Conservation (phyloP, 2,113 vertebrate genomes). For the Siphamia tubifer region DNA sequence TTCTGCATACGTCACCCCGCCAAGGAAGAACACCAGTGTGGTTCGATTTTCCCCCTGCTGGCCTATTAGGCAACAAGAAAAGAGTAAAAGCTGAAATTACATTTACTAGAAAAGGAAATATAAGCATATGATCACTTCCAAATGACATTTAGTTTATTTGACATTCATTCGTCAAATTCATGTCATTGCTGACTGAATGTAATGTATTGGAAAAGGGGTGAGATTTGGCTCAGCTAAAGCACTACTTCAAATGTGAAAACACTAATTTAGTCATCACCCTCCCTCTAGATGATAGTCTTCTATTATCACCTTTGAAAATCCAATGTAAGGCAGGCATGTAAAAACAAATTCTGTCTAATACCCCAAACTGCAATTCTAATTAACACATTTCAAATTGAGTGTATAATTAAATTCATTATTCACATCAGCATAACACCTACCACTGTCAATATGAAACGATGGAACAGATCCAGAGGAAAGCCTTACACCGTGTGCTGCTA, state of each 20-base stretch:
- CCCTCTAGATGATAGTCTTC: conserved; percentile 18
- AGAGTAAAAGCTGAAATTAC: background rate
- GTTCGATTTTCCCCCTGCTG: conserved; percentile 96
- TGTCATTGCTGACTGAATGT: background rate
- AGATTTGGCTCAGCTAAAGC: conserved; percentile 3
- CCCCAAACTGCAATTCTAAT: conserved; percentile 56
- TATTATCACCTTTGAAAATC: conserved; percentile 69
- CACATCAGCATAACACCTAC: conserved; percentile 30
- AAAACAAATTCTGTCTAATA: conserved; percentile 52
- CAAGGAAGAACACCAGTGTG: conserved; percentile 95
- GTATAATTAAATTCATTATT: conserved; percentile 58
- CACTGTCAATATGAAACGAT: conserved; percentile 17
- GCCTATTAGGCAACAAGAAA: conserved; percentile 73
- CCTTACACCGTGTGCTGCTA: background rate
- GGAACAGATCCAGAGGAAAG: background rate
- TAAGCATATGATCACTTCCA: background rate
- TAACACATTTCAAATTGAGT: conserved; percentile 55
- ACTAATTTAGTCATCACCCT: conserved; percentile 14
- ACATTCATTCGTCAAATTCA: background rate
- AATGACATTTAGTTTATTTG: no score
- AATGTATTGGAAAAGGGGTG: background rate
- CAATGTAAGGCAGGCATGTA: conserved; percentile 41
- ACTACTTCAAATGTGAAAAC: conserved; percentile 19
- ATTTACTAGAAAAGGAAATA: background rate
- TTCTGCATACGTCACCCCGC: conserved; percentile 93